phyloP scores from a whole-genome alignment of 2,113 vertebrate species.

The Halcyon senegalensis region DNA sequence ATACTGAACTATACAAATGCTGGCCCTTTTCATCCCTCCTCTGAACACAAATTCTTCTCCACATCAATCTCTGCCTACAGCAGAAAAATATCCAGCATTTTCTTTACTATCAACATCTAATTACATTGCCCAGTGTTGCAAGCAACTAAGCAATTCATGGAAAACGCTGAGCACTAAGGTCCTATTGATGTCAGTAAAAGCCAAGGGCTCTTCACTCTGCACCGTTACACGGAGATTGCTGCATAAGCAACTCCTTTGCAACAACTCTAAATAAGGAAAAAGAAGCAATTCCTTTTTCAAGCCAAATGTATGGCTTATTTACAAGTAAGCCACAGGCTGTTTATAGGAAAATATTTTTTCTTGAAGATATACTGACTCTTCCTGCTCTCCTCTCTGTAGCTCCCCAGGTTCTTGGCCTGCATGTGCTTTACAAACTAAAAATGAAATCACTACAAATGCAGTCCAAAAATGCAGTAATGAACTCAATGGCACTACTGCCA shows the following conservation, averaged over 20 bases:
- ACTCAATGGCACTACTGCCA: not conserved
- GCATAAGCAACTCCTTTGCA: not conserved
- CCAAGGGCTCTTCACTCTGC: not conserved
- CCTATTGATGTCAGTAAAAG: not conserved
- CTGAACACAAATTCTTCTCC: not conserved
- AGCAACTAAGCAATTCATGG: not conserved
- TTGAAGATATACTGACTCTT: not conserved
- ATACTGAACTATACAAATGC: not conserved
- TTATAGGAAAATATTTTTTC: not conserved
- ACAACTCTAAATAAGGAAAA: conserved; percentile 39
- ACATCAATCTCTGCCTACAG: not conserved
- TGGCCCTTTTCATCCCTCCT: not conserved
- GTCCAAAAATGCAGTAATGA: conserved; percentile 2
- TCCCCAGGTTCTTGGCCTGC: not conserved
- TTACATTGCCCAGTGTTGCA: not conserved
- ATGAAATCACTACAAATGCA: not conserved
- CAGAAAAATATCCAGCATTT: not conserved
- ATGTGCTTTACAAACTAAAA: not conserved
- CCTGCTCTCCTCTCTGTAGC: not conserved
- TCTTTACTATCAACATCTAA: not conserved
- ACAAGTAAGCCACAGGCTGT: not conserved
- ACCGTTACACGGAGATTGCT: not conserved
- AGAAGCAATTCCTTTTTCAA: not conserved
- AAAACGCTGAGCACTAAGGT: not conserved
- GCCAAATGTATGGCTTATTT: conserved; percentile 6